Evolutionary conservation across 2,888 invertebrate species (phyloP).

Genomic region (Anagyrus pseudococci): DNA sequence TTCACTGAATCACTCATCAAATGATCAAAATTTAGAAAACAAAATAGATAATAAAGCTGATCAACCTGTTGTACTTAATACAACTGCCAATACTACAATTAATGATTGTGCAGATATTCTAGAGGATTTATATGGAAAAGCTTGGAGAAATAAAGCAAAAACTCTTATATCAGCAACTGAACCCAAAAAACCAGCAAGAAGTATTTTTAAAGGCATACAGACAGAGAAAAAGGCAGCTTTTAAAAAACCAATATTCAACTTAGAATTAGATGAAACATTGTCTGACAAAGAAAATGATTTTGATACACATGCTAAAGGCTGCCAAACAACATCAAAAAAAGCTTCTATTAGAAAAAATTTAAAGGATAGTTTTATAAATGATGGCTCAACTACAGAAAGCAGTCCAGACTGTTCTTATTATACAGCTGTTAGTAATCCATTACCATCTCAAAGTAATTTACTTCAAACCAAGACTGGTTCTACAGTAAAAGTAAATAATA

Average conservation of each 20-base stretch:
- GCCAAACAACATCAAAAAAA: slow-evolving; percentile 26
- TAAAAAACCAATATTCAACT: slow-evolving; percentile 10
- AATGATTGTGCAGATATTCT: slow-evolving; percentile 55
- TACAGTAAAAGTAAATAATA: slow-evolving; percentile 7
- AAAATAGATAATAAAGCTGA: slow-evolving; percentile 8
- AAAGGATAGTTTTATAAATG: slow-evolving; percentile 51
- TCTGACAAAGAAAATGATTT: slow-evolving; percentile 32
- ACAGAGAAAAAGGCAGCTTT: slow-evolving; percentile 49
- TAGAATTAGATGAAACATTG: slow-evolving; percentile 16
- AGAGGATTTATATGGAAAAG: slow-evolving; percentile 66
- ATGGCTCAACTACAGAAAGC: slow-evolving; percentile 45
- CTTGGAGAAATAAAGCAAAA: slow-evolving; percentile 64
- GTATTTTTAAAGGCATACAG: slow-evolving; percentile 46
- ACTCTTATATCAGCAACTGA: slow-evolving; percentile 47
- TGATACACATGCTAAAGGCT: slow-evolving; percentile 7
- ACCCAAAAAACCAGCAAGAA: slow-evolving; percentile 42
- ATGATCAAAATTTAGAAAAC: slow-evolving; percentile 11
- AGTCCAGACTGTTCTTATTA: slow-evolving; percentile 53
- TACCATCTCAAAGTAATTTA: slow-evolving; percentile 17
- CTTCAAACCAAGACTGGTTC: slow-evolving; percentile 2
- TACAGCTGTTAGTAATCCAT: slow-evolving; percentile 53
- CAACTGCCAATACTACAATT: slow-evolving; percentile 33
- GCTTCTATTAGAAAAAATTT: too few species aligned
- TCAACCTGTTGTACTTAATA: slow-evolving; percentile 13
- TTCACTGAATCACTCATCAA: not conserved